These are phyloP conservation scores for Sarcoramphus papa DNA, from an alignment of 2,797 vertebrate species.

Conservation along the genomic window DNA sequence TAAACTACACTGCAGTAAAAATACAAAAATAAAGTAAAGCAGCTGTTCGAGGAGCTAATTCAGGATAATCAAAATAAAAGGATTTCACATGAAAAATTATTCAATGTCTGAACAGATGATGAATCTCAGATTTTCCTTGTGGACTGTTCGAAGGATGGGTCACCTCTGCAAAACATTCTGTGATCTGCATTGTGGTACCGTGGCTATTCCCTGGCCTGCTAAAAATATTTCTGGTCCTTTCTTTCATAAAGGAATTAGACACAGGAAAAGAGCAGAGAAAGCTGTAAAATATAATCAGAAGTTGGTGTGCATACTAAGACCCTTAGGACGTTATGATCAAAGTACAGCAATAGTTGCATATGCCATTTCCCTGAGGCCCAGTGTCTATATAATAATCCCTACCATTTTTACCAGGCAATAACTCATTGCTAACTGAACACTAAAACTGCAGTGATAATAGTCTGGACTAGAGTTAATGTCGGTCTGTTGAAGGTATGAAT, in stretches of 20 bases:
- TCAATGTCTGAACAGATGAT: background rate
- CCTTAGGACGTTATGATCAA: constrained; percentile 3
- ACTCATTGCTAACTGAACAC: background rate
- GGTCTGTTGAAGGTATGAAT: background rate
- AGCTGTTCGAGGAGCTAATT: background rate
- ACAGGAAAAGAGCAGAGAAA: constrained; percentile 4
- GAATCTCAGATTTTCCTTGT: background rate
- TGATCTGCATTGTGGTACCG: background rate
- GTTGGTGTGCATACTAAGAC: background rate
- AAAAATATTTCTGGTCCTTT: background rate
- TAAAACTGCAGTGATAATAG: background rate
- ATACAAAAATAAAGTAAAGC: background rate
- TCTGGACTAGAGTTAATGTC: background rate
- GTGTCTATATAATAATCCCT: background rate
- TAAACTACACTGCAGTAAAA: background rate
- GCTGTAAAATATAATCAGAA: constrained; percentile 45
- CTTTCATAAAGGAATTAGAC: background rate
- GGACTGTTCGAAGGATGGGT: background rate
- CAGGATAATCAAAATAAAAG: background rate
- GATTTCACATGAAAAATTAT: background rate
- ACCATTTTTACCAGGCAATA: background rate
- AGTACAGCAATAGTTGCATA: background rate
- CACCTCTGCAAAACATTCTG: background rate
- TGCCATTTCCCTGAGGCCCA: background rate
- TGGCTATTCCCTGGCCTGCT: background rate